Base-by-base conservation (phyloP, 1,140 invertebrate species). In the Drosophila repletoides region DNA sequence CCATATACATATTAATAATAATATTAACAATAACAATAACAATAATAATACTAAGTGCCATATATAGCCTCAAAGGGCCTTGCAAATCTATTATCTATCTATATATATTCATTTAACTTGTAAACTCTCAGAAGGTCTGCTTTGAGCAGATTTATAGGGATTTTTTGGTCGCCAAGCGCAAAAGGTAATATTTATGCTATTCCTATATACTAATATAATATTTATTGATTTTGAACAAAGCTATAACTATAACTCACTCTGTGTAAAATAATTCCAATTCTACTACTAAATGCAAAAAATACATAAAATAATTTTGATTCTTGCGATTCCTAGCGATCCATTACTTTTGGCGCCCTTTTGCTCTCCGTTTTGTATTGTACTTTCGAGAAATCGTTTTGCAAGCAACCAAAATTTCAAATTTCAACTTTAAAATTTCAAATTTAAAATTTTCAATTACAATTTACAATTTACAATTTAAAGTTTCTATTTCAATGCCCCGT, bases 131-230 rank as follows among this genome's bases (percentile, higher is more conserved):
- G 2, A 26, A 31, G 24, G n/a, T n/a, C 33, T 52, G 36, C 22
- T 24, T 4, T 9, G 21, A 28, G 36, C 24, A 46, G 28, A 17
- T 59, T 14, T 22, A 29, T 59, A 49, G 45, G 43, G 41, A 17
- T 26, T 34, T 46, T 26, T 29, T 12, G 38, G 26, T 26, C 17
- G 41, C 41, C 41, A 59, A 28, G 31, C 45, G 43, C 55, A 59
- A 59, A 74, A 77, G 74, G 74, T 77, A 77, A 77, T 77, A 77
- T 76, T 72, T 52, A 58, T 58, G 40, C 36, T 17, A 58, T n/a
- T n/a, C n/a, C 28, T 55, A 55, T 31, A 55, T 40, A 45, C 22
- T 26, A 26, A 29, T 19, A 40, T 41, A 24, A 55, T 55, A 19
- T 40, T 19, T 12, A 48, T 48, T 7, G 34, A 19, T 7, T 51